phyloP scores from a whole-genome alignment of 2,888 invertebrate genomes.

The Arctia plantaginis region DNA sequence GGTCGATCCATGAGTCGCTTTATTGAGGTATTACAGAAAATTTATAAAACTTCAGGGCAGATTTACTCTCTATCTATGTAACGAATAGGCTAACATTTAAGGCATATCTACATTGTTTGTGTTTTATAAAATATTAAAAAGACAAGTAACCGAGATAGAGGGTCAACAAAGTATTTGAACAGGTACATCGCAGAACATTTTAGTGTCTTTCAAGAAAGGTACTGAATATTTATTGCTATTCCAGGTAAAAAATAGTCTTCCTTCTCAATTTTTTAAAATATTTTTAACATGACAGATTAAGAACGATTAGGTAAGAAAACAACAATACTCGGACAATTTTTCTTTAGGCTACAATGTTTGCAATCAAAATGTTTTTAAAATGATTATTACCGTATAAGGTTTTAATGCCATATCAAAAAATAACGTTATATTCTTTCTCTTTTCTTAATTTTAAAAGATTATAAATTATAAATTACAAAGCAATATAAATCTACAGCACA shows the following conservation, averaged over 20 bases:
- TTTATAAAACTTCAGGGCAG: too few species aligned
- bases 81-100: not conserved
- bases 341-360: not conserved
- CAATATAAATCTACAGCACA: slow-evolving; percentile 31
- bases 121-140: not conserved
- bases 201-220: not conserved
- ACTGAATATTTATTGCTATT: not conserved
- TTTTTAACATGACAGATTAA: not conserved
- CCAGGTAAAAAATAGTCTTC: not conserved
- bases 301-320: not conserved
- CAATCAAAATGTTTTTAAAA: not conserved
- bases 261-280: not conserved
- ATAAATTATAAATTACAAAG: slow-evolving; percentile 8
- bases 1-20: too few species aligned
- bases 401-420: not conserved
- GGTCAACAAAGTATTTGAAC: not conserved
- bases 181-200: not conserved
- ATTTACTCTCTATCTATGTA: not conserved
- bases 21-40: too few species aligned
- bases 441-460: slow-evolving; percentile 11
- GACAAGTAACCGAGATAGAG: not conserved
- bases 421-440: not conserved
- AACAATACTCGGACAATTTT: not conserved
- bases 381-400: not conserved
- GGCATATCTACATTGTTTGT: not conserved